Conservation (phyloP, 1,140 invertebrate genomes). For the Aphelenchoides avenae region DNA sequence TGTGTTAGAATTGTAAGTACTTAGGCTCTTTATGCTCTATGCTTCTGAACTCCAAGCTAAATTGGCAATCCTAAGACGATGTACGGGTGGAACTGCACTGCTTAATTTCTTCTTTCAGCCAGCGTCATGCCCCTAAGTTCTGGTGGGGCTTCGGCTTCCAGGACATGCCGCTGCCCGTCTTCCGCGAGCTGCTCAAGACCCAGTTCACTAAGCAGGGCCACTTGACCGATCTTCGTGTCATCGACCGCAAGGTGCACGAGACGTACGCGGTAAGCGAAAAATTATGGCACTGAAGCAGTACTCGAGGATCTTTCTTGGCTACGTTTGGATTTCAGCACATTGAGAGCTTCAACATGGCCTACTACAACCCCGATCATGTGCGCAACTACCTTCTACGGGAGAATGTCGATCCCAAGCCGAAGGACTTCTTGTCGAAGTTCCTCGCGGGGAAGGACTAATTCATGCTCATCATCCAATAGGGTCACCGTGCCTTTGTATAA, state of each 20-base stretch:
- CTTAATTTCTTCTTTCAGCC: conserved; percentile 37
- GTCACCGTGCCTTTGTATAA: too few species aligned
- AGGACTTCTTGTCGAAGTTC: conserved; percentile 56
- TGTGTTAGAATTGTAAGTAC: too few species aligned
- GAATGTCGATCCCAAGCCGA: conserved; percentile 53
- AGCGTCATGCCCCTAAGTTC: conserved; percentile 48
- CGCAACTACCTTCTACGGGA: conserved; percentile 52
- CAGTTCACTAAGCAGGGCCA: conserved; percentile 52
- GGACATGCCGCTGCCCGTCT: conserved; percentile 52
- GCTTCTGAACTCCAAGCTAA: too few species aligned
- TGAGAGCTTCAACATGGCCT: conserved; percentile 39
- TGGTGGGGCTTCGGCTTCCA: conserved; percentile 49
- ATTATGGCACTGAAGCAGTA: too few species aligned
- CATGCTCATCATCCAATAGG: too few species aligned
- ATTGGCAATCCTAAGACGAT: too few species aligned
- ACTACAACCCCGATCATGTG: conserved; percentile 52
- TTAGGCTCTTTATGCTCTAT: too few species aligned
- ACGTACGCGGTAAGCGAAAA: conserved; percentile 41
- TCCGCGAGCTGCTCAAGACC: conserved; percentile 52
- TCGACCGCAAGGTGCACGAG: conserved; percentile 54
- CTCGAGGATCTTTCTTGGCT: too few species aligned
- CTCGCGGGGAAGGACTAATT: conserved; percentile 25
- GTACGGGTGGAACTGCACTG: background rate
- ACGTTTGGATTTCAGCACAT: too few species aligned
- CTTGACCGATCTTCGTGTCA: conserved; percentile 48